These are phyloP conservation scores for Sylvilagus bachmani DNA, from an alignment of 2,113 vertebrate species.

Conservation along the genomic window DNA sequence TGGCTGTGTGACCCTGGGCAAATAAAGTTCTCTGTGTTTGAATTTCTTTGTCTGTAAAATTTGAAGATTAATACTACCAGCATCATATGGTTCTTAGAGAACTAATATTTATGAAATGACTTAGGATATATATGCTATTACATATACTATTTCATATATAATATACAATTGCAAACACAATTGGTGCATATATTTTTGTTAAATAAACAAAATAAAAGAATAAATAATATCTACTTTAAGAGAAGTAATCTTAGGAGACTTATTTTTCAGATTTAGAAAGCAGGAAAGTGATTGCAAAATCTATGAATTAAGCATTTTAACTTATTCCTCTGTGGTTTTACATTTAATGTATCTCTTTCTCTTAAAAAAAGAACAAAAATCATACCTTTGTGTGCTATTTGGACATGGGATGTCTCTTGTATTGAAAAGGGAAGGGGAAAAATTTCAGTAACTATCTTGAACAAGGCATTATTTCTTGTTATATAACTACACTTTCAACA, in stretches of 20 bases:
- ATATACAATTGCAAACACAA: not conserved
- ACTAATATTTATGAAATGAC: constrained; percentile 32
- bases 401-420: not conserved
- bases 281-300: not conserved
- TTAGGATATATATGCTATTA: not conserved
- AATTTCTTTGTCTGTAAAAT: no score
- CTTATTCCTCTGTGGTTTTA: not conserved
- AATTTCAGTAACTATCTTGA: not conserved
- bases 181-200: not conserved
- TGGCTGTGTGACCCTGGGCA: no score
- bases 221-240: not conserved
- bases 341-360: not conserved
- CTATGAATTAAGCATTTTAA: constrained; percentile 5
- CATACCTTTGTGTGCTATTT: not conserved
- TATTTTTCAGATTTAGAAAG: not conserved
- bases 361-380: not conserved
- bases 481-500: not conserved
- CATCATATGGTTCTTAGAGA: not conserved
- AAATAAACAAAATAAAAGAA: constrained; percentile 9
- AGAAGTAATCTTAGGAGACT: not conserved
- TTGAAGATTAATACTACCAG: not conserved
- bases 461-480: not conserved
- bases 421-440: not conserved
- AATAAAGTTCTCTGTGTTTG: no score
- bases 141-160: no score